These are phyloP conservation scores for Girardia tigrina DNA, from an alignment of 2,888 invertebrate species.

Conservation along the genomic window DNA sequence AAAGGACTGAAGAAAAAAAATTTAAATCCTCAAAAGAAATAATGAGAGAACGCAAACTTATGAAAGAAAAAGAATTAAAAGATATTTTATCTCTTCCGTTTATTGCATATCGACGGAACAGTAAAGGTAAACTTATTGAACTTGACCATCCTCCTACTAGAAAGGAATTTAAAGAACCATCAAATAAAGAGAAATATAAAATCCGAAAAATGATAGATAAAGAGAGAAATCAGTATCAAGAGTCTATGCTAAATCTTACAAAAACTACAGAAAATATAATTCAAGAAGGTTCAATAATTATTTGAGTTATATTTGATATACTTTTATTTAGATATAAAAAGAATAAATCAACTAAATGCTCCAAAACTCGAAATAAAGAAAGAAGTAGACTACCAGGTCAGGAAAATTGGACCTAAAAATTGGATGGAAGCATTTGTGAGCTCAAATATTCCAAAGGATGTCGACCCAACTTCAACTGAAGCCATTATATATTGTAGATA, in stretches of 20 bases:
- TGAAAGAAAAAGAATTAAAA: not conserved
- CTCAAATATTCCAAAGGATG: constrained; percentile 11
- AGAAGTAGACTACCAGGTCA: not conserved
- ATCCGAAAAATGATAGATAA: not conserved
- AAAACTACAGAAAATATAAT: not conserved
- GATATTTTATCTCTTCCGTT: not conserved
- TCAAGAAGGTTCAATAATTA: not conserved
- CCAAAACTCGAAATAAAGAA: constrained; percentile 10
- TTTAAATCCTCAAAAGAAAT: not conserved
- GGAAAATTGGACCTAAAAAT: not conserved
- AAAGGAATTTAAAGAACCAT: constrained; percentile 8
- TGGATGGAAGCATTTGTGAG: not conserved
- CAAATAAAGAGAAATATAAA: not conserved
- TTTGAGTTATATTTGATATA: no score
- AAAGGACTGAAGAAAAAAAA: not conserved
- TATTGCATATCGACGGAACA: not conserved
- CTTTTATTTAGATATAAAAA: no score
- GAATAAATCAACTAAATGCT: not conserved
- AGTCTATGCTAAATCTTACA: not conserved
- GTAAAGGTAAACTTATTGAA: not conserved
- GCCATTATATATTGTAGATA: constrained; percentile 1
- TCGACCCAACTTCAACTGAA: not conserved
- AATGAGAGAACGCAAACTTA: not conserved
- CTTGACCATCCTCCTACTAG: not conserved
- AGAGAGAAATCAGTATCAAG: constrained; percentile 13